phyloP scores from a whole-genome alignment of 2,888 invertebrate genomes.

The Nomada fucata region DNA sequence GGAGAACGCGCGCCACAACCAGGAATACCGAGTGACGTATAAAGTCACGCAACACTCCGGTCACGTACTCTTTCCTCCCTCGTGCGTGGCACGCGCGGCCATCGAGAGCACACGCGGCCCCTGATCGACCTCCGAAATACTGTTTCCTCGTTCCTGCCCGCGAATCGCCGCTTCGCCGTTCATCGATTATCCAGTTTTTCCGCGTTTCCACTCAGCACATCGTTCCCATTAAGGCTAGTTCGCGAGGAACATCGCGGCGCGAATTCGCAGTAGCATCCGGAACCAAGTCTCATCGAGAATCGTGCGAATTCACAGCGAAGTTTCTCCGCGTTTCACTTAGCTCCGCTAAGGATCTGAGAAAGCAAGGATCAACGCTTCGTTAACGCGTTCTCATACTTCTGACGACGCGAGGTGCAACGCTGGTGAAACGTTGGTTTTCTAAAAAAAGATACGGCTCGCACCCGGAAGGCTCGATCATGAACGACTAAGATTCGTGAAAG shows the following conservation, averaged over 20 bases:
- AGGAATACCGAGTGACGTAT: slow-evolving; percentile 44
- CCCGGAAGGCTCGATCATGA: slow-evolving; percentile 4
- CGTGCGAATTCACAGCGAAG: slow-evolving; percentile 4
- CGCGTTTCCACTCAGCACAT: too few relatives aligned
- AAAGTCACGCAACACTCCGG: slow-evolving; percentile 49
- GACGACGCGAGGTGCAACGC: slow-evolving; percentile 1
- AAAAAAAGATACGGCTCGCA: slow-evolving; percentile 8
- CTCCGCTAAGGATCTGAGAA: slow-evolving; percentile 15
- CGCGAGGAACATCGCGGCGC: too few relatives aligned
- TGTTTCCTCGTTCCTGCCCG: background rate
- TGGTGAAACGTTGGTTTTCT: slow-evolving; percentile 3
- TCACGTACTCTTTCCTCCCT: slow-evolving; percentile 51
- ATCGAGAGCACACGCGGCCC: slow-evolving; percentile 1
- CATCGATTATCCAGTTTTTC: too few relatives aligned
- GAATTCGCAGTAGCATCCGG: background rate
- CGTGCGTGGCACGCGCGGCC: slow-evolving; percentile 20
- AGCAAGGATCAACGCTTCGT: slow-evolving; percentile 17
- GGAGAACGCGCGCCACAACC: slow-evolving; percentile 42
- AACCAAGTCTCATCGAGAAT: background rate
- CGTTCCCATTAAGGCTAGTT: too few relatives aligned
- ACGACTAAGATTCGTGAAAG: slow-evolving; percentile 17
- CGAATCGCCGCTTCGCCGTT: background rate
- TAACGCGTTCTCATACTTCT: slow-evolving; percentile 16
- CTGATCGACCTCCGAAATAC: slow-evolving; percentile 30
- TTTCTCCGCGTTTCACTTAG: background rate